phyloP scores from a whole-genome alignment of 2,888 invertebrate species.

The Mayetiola destructor region DNA sequence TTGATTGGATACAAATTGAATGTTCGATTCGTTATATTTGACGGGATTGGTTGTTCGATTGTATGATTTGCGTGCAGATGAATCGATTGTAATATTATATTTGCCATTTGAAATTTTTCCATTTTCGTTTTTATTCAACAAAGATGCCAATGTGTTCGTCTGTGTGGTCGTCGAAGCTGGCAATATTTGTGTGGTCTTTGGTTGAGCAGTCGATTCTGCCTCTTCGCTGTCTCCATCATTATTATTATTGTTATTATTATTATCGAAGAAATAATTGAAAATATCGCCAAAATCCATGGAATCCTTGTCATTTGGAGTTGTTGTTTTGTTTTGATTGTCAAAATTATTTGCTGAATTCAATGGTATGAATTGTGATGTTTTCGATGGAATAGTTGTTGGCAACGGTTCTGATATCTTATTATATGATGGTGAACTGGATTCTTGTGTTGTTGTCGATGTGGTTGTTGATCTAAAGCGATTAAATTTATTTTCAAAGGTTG shows the following conservation, averaged over 20 bases:
- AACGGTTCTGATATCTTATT: background rate
- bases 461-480: background rate
- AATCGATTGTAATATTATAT: background rate
- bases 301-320: background rate
- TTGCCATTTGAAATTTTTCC: background rate
- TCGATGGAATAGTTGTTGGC: slow-evolving; percentile 16
- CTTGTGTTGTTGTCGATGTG: slow-evolving; percentile 10
- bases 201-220: background rate
- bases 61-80: background rate
- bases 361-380: too few relatives aligned
- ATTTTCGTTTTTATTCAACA: background rate
- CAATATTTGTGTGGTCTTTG: too few relatives aligned
- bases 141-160: too few relatives aligned
- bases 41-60: background rate
- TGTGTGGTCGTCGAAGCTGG: too few relatives aligned
- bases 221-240: background rate
- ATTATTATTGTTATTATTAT: too few relatives aligned
- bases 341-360: too few relatives aligned
- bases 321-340: background rate
- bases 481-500: background rate
- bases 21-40: background rate
- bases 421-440: slow-evolving; percentile 11
- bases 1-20: background rate
- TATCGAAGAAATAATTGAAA: background rate
- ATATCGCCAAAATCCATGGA: background rate